Percentiles rank a stretch among this genome's conserved stretches.
Conservation (phyloP, 2,888 invertebrate species). For the Troilus luridus region DNA sequence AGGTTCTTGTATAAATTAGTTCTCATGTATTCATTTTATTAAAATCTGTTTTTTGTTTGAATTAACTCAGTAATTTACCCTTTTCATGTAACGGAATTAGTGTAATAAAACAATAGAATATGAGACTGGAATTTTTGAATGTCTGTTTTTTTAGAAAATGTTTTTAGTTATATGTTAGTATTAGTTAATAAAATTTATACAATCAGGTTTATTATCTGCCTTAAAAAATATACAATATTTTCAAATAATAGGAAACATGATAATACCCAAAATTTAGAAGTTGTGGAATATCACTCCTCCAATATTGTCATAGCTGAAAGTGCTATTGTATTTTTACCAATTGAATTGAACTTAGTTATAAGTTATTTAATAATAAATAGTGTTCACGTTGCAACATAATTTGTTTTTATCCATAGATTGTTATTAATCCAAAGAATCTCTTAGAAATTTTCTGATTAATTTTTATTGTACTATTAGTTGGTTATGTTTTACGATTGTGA, state of each 20-base stretch:
- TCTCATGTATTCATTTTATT: constrained; percentile 7
- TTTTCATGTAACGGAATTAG: background rate
- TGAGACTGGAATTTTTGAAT: constrained; percentile 5
- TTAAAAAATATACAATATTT: background rate
- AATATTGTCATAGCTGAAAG: background rate
- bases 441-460: background rate
- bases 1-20: background rate
- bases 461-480: background rate
- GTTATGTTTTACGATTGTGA: background rate
- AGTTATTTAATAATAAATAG: background rate
- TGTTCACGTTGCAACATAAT: background rate
- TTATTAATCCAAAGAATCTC: background rate
- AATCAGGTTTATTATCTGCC: background rate
- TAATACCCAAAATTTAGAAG: background rate
- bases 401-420: background rate
- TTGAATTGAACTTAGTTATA: background rate
- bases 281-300: background rate
- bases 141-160: background rate
- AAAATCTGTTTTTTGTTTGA: background rate
- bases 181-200: background rate
- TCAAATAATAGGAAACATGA: background rate
- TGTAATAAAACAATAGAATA: constrained; percentile 22
- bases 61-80: background rate
- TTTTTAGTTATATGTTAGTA: background rate
- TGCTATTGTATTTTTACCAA: background rate